These are phyloP conservation scores for Villa cingulata DNA, from an alignment of 2,888 invertebrate species.

Conservation along the genomic window DNA sequence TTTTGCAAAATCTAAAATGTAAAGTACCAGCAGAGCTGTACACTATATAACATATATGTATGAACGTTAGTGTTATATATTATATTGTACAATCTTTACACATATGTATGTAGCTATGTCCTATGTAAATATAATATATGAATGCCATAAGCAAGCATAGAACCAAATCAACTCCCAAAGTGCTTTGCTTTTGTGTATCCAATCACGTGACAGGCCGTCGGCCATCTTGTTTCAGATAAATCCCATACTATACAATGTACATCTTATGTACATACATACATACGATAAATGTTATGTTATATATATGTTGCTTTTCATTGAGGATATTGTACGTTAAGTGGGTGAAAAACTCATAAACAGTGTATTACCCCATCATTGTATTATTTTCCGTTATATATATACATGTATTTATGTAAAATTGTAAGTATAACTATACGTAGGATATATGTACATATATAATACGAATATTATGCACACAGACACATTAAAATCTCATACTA, in stretches of 20 bases:
- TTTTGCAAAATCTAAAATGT: background rate
- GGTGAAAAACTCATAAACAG: background rate
- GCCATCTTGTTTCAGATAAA: conserved; percentile 23
- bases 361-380: background rate
- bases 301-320: too few relatives aligned
- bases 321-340: too few relatives aligned
- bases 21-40: background rate
- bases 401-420: background rate
- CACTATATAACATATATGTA: too few relatives aligned
- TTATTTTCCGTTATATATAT: background rate
- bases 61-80: too few relatives aligned
- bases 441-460: background rate
- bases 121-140: too few relatives aligned
- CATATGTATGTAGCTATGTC: too few relatives aligned
- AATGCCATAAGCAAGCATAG: background rate
- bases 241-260: background rate
- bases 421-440: too few relatives aligned
- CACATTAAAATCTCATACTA: background rate
- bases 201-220: conserved; percentile 24
- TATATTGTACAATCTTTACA: too few relatives aligned
- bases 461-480: background rate
- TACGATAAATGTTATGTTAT: too few relatives aligned
- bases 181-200: conserved; percentile 17
- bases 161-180: conserved; percentile 14
- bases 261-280: too few relatives aligned